Evolutionary conservation across 2,888 invertebrate genomes (phyloP), one percentile per base, ranked within the genome.

Genomic region (Campopleginae sp.): DNA sequence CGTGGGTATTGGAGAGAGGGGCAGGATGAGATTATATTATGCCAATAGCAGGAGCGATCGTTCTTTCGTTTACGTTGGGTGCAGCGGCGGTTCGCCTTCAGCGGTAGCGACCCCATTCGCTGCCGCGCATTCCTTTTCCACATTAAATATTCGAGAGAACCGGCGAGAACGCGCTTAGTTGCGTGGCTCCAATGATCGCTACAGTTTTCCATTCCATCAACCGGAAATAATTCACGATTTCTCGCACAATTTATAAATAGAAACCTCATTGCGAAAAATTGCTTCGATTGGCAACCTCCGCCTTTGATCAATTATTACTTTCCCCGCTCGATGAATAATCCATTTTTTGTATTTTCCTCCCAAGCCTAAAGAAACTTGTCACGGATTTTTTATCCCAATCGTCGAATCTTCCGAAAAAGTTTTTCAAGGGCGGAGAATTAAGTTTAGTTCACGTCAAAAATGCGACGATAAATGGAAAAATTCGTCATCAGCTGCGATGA

Each of bases 101-200:
- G 90, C 92, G 91, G 89, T 91, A 91, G 92, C 92, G 93, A 92
- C 93, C 92, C 91, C 92, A 91, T 93, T 92, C 89, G 91, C 91
- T 89, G 91, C 91, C 89, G 90, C 92, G 92, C 93, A 93, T 92
- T 92, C 92, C 88, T 90, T 89, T 86, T 86, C 87, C 87, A 86
- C 38, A 71, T 31, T n/a, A 63, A 72, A 23, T 33, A 72, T 42
- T 42, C 27, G 27, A 74, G 46, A 46, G 63, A 75, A 27, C 17
- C 1, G 27, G 14, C 44, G 17, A 17, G 7, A 74, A 61, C 27
- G n/a, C 46, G n/a, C 46, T 63, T 31, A 10, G 31, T 27, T 44
- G 44, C 63, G 27, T n/a, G 72, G 27, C 33, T 58, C 23, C 42
- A 17, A 46, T 7, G 38, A 23, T 75, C n/a, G 27, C 44, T 0